Evolutionary conservation across 2,888 invertebrate genomes (phyloP).

Genomic region (Phoenoteleia sp.): DNA sequence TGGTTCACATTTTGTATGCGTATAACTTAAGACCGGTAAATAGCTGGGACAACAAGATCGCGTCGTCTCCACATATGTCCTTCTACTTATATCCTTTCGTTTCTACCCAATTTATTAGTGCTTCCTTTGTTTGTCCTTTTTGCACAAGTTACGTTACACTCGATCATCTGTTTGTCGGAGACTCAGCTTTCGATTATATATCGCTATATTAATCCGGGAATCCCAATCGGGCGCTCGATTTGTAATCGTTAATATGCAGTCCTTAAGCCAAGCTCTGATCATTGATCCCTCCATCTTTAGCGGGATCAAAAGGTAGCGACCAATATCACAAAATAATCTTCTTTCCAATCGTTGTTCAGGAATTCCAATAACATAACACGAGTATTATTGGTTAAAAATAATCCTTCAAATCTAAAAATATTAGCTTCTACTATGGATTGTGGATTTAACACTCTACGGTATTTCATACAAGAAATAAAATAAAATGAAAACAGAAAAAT

Average conservation of each 20-base stretch:
- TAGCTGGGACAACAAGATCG: conserved; percentile 66
- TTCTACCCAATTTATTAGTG: conserved; percentile 62
- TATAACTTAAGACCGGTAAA: conserved; percentile 81
- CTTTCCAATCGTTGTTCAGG: conserved; percentile 50
- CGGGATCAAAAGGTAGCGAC: conserved; percentile 72
- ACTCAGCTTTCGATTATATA: conserved; percentile 85
- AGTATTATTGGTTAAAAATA: conserved; percentile 42
- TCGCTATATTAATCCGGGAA: conserved; percentile 84
- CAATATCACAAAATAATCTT: conserved; percentile 63
- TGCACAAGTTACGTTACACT: conserved; percentile 55
- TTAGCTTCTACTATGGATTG: background rate
- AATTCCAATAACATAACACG: conserved; percentile 56
- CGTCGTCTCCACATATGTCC: conserved; percentile 56
- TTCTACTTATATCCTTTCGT: conserved; percentile 47
- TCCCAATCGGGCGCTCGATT: conserved; percentile 83
- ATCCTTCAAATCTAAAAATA: conserved; percentile 14
- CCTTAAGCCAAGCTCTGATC: conserved; percentile 67
- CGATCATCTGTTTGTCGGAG: conserved; percentile 73
- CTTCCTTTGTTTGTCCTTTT: conserved; percentile 60
- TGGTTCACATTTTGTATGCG: conserved; percentile 81
- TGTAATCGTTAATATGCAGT: conserved; percentile 84
- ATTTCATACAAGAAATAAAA: too few species aligned
- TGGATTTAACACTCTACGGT: too few species aligned
- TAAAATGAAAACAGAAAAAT: too few species aligned
- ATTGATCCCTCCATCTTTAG: conserved; percentile 57